These are phyloP conservation scores for Pristionchus maxplancki DNA, from an alignment of 2,888 invertebrate species.

Conservation along the genomic window DNA sequence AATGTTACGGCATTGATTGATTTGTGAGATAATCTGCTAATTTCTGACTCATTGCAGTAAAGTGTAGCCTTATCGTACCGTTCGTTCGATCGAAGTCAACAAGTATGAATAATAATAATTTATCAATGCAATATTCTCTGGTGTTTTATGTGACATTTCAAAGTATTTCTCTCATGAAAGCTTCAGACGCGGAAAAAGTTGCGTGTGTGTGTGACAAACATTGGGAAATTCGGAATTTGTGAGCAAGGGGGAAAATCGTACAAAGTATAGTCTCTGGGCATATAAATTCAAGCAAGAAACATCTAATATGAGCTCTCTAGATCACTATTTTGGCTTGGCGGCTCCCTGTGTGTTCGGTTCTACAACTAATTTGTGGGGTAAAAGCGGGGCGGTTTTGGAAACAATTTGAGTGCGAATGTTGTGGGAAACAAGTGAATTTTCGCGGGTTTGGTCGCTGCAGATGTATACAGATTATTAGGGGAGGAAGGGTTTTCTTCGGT, in stretches of 20 bases:
- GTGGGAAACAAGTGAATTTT: constrained; percentile 20
- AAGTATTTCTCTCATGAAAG: constrained; percentile 1
- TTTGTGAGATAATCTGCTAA: background rate
- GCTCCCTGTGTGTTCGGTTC: constrained; percentile 1
- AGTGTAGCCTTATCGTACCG: background rate
- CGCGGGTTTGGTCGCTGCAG: constrained; percentile 33
- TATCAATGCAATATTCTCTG: constrained; percentile 24
- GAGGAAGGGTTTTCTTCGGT: background rate
- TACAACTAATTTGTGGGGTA: background rate
- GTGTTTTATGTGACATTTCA: constrained; percentile 31
- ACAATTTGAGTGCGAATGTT: background rate
- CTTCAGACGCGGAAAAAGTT: constrained; percentile 21
- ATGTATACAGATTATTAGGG: constrained; percentile 29
- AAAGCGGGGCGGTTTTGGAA: background rate
- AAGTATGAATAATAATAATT: constrained; percentile 26
- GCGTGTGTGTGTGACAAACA: background rate
- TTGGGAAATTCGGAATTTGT: background rate
- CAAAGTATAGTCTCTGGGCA: constrained; percentile 42
- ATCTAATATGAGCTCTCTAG: constrained; percentile 41
- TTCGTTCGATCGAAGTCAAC: background rate
- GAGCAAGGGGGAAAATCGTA: background rate
- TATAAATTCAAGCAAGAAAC: background rate
- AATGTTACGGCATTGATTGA: background rate
- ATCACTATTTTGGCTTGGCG: constrained; percentile 36
- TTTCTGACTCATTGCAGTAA: background rate